Evolutionary conservation across 53 echinoderm and acorn worm species (phyloP), one percentile per base, ranked within the genome.

Genomic region (Crossaster papposus): DNA sequence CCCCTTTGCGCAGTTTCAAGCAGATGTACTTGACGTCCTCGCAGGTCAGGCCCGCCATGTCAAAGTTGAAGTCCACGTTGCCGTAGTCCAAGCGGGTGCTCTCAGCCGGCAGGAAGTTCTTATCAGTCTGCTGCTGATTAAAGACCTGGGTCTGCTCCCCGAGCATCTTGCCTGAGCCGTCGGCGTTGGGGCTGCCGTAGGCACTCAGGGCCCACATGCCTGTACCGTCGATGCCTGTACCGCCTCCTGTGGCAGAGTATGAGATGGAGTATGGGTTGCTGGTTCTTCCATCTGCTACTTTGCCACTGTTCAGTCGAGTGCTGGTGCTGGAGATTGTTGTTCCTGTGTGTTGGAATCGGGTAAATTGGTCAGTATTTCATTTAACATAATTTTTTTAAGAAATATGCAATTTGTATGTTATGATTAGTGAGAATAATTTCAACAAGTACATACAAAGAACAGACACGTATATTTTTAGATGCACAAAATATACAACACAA

Each of bases 141-240:
- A 91, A 86, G 68, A 94, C 93, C 90, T 96, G 93, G 3, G 88
- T 58, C 52, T 81, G 91, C 86, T 94, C 93, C 24, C 93, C 91
- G 36, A 92, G 94, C 82, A 90, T 93, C 74, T 88, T 90, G 68
- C 96, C 96, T 2, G 93, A 90, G 72, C 96, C 96, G 76, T 96
- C 94, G 2, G 79, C 78, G 65, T 89, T 94, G 34, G 79, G 82
- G 85, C 96, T 96, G 12, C 94, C 96, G 51, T 91, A 96, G 8
- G 94, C 91, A 28, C 88, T 93, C 79, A 90, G 84, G 0, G 89
- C 64, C 96, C 96, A 96, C 83, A 96, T 83, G 50, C 93, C 96
- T 7, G 83, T 28, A 37, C 96, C 96, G 1, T 81, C 92, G 0
- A 96, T 89, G 38, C 93, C 93, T 0, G 93, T 84, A 35, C 94